Percentiles rank a stretch among this genome's conserved stretches.
These are phyloP conservation scores for Brachyptera risi DNA, from an alignment of 2,888 invertebrate species.

Conservation along the genomic window DNA sequence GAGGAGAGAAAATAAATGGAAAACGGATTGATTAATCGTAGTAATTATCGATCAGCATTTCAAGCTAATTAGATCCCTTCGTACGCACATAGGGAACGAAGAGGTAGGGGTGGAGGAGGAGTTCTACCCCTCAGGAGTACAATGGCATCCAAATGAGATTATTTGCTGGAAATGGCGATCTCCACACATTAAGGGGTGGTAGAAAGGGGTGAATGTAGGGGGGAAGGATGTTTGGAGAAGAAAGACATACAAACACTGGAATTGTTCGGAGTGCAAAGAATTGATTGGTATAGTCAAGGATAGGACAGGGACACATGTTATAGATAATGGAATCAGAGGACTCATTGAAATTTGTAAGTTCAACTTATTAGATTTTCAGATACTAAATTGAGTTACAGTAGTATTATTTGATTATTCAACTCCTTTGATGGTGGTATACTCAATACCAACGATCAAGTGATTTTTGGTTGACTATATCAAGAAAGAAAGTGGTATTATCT, in stretches of 20 bases:
- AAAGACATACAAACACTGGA: constrained; percentile 17
- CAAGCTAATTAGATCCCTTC: constrained; percentile 39
- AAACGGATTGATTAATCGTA: constrained; percentile 52
- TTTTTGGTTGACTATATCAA: no score
- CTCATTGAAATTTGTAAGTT: no score
- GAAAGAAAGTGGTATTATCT: no score
- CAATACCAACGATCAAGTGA: no score
- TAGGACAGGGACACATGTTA: background rate
- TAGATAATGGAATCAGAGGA: background rate
- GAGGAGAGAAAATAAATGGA: constrained; percentile 43
- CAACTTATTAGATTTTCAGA: no score
- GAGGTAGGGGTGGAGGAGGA: background rate
- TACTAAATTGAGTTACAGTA: no score
- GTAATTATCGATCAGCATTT: constrained; percentile 52
- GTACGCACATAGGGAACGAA: background rate
- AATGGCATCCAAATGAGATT: constrained; percentile 46
- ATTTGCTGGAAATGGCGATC: constrained; percentile 48
- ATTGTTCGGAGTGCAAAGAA: constrained; percentile 12
- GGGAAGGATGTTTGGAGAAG: constrained; percentile 8
- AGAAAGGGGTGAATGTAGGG: constrained; percentile 6
- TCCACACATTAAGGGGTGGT: constrained; percentile 16
- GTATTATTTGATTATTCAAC: no score
- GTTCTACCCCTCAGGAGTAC: constrained; percentile 23
- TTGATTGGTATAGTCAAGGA: constrained; percentile 17
- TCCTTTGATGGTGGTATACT: no score